Evolutionary conservation across 1,140 invertebrate species (phyloP).

Genomic region (Bilobella aurantiaca): DNA sequence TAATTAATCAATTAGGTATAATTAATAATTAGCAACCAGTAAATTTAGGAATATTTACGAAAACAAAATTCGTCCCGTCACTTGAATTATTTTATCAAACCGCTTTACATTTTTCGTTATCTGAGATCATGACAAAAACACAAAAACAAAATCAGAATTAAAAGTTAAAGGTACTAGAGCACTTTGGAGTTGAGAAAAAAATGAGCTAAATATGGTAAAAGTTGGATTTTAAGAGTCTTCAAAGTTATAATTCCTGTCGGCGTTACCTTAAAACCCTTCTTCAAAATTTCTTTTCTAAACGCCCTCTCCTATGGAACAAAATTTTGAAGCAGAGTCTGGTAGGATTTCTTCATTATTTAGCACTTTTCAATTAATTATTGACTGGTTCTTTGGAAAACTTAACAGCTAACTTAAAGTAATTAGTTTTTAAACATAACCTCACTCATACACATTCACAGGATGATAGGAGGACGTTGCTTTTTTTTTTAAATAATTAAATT

Average conservation of each 20-base stretch:
- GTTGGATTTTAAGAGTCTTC: background rate
- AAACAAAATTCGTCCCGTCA: no score
- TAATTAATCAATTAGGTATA: no score
- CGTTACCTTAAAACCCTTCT: background rate
- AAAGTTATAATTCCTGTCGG: no score
- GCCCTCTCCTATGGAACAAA: background rate
- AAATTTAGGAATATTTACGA: no score
- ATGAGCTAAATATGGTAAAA: background rate
- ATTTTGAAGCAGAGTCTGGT: background rate
- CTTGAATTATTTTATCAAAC: no score
- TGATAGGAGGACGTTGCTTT: background rate
- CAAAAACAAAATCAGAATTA: background rate
- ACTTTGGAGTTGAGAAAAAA: background rate
- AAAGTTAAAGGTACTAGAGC: constrained; percentile 6
- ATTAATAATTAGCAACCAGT: no score
- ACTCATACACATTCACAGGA: background rate
- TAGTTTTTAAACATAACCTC: background rate
- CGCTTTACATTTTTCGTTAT: no score
- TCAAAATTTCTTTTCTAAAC: background rate
- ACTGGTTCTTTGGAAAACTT: background rate
- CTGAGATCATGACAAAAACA: background rate
- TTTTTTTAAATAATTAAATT: background rate
- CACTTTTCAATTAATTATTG: constrained; percentile 4
- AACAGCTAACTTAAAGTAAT: no score
- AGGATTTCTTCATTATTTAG: background rate